Percentiles rank a stretch among this genome's conserved stretches.
These are phyloP conservation scores for Podarcis cretensis DNA, from an alignment of 2,113 vertebrate genomes.

Conservation along the genomic window DNA sequence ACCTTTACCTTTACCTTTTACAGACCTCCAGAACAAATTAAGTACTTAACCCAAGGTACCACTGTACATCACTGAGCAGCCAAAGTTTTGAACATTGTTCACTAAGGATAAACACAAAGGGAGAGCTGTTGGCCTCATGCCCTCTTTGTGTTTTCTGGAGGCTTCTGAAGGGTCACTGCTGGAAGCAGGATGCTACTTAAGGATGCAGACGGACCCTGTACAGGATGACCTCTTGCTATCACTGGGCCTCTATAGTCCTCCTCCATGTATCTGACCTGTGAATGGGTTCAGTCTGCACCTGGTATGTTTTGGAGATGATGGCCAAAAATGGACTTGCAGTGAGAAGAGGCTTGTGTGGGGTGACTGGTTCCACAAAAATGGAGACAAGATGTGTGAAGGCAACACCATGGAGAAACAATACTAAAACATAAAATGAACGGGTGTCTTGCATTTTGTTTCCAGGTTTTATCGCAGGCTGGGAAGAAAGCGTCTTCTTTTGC, in stretches of 20 bases:
- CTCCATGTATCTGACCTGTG: neutral
- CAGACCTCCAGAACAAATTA: no score
- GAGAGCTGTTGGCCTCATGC: neutral
- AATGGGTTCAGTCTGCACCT: neutral
- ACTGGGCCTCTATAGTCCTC: neutral
- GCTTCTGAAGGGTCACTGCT: neutral
- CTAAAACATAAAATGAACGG: conserved; percentile 40
- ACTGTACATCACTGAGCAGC: no score
- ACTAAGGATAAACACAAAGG: no score
- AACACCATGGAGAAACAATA: neutral
- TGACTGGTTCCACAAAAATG: neutral
- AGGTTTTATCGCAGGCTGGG: conserved; percentile 40
- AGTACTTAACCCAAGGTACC: no score
- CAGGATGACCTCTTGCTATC: neutral
- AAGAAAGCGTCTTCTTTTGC: conserved; percentile 17
- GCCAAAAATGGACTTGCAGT: neutral
- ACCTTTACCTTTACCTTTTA: no score
- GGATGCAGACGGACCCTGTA: neutral
- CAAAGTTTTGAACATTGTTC: no score
- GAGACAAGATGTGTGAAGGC: neutral
- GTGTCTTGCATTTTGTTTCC: conserved; percentile 41
- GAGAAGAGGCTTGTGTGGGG: neutral
- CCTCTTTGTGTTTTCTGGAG: neutral
- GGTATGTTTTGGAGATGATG: neutral
- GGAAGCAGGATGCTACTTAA: neutral